Percentiles rank a stretch among this genome's conserved stretches.
phyloP scores from a whole-genome alignment of 2,888 invertebrate species.

The Baccha elongata region DNA sequence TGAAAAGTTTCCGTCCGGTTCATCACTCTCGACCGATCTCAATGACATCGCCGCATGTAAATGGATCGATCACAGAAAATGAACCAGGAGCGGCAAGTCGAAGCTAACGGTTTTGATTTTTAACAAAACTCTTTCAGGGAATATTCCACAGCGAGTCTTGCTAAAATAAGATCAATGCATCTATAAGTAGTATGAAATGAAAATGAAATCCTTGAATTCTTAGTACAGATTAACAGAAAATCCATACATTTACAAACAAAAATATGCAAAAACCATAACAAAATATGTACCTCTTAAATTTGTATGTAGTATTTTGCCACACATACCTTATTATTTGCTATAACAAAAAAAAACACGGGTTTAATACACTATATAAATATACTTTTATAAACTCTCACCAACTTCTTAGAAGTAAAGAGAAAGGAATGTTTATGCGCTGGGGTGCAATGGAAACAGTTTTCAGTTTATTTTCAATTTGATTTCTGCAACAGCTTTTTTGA shows the following conservation, averaged over 20 bases:
- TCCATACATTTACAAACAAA: constrained; percentile 29
- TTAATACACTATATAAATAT: too few relatives aligned
- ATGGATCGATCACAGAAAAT: constrained; percentile 44
- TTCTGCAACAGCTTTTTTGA: too few relatives aligned
- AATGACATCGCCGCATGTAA: constrained; percentile 60
- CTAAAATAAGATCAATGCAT: not conserved
- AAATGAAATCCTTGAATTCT: constrained; percentile 30
- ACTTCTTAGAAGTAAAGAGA: too few relatives aligned
- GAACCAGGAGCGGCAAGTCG: constrained; percentile 75
- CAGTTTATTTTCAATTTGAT: too few relatives aligned
- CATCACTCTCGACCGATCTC: constrained; percentile 79
- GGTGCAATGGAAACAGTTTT: too few relatives aligned
- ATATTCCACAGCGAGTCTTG: constrained; percentile 56
- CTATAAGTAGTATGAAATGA: not conserved
- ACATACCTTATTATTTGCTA: constrained; percentile 39
- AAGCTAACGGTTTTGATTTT: constrained; percentile 82
- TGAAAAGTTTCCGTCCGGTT: constrained; percentile 88
- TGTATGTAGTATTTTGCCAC: constrained; percentile 69
- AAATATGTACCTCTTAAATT: constrained; percentile 56
- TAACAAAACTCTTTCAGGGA: constrained; percentile 79
- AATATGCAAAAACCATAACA: not conserved
- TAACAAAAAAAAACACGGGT: constrained; percentile 45
- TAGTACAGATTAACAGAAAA: constrained; percentile 7
- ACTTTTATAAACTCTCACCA: too few relatives aligned
- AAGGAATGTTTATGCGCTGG: too few relatives aligned